Evolutionary conservation across 2,888 invertebrate genomes (phyloP).

Genomic region (Tetranychus piercei): DNA sequence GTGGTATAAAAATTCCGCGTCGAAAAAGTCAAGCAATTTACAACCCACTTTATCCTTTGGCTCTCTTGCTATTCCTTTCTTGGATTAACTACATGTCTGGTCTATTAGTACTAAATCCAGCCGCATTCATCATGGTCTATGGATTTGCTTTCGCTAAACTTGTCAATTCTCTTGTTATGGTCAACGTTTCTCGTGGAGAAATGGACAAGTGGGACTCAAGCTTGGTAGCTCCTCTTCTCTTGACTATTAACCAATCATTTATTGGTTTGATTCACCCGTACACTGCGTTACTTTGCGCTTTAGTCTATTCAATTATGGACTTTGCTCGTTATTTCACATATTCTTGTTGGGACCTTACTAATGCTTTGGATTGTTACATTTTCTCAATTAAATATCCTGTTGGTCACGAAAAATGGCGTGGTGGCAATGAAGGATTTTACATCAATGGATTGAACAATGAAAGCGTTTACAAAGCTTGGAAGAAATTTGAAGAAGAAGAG

Average conservation of each 20-base stretch:
- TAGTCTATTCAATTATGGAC: conserved; percentile 26
- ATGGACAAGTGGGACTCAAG: conserved; percentile 25
- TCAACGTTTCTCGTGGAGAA: conserved; percentile 25
- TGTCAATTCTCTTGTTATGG: conserved; percentile 38
- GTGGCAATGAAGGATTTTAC: conserved; percentile 23
- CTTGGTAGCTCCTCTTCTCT: conserved; percentile 23
- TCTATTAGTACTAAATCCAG: conserved; percentile 45
- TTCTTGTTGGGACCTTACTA: conserved; percentile 25
- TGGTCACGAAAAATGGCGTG: conserved; percentile 23
- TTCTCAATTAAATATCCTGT: conserved; percentile 25
- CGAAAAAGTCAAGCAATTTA: conserved; percentile 16
- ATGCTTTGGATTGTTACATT: conserved; percentile 25
- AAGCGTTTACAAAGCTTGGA: conserved; percentile 15
- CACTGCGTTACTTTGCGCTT: conserved; percentile 25
- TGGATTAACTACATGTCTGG: conserved; percentile 8
- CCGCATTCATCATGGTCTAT: conserved; percentile 78
- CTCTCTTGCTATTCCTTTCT: background rate
- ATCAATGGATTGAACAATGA: conserved; percentile 26
- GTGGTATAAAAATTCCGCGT: conserved; percentile 17
- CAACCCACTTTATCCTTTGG: conserved; percentile 21
- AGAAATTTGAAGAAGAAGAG: conserved; percentile 2
- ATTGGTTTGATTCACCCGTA: conserved; percentile 21
- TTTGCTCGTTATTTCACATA: conserved; percentile 26
- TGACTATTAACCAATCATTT: conserved; percentile 22
- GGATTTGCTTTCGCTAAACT: conserved; percentile 92